Conservation (phyloP, 2,113 vertebrate species). For the Ciconia stormi region DNA sequence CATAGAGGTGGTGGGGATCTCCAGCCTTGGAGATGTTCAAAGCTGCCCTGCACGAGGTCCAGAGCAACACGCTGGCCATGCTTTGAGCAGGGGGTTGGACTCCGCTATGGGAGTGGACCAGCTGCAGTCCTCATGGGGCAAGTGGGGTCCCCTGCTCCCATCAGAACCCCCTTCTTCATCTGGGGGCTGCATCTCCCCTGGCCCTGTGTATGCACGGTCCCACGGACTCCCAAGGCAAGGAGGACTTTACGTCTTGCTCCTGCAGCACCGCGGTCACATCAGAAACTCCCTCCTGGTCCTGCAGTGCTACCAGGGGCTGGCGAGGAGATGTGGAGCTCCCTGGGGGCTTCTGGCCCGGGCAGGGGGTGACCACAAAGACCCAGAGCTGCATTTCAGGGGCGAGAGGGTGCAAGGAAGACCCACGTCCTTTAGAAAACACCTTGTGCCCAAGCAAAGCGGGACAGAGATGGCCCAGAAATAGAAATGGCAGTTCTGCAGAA, state of each 20-base stretch:
- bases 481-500: not conserved
- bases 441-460: not conserved
- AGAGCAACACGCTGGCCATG: not conserved
- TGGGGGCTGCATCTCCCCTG: not conserved
- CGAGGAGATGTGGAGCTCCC: not conserved
- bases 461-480: not conserved
- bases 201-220: too few species aligned
- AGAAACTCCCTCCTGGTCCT: not conserved
- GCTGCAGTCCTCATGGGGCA: accelerated
- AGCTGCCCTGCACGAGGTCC: not conserved
- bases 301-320: not conserved
- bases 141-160: not conserved
- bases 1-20: not conserved
- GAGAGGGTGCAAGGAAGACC: not conserved
- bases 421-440: not conserved
- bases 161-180: not conserved
- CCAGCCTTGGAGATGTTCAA: not conserved
- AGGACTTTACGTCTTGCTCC: not conserved
- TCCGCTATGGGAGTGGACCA: not conserved
- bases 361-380: not conserved
- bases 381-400: not conserved
- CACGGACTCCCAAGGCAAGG: not conserved
- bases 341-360: not conserved
- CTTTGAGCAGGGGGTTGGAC: not conserved
- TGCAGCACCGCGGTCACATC: not conserved